A percentile compares a stretch with the other conserved stretches of the same genome.
phyloP scores from a whole-genome alignment of 2,113 vertebrate genomes.

The Tauraco erythrolophus region DNA sequence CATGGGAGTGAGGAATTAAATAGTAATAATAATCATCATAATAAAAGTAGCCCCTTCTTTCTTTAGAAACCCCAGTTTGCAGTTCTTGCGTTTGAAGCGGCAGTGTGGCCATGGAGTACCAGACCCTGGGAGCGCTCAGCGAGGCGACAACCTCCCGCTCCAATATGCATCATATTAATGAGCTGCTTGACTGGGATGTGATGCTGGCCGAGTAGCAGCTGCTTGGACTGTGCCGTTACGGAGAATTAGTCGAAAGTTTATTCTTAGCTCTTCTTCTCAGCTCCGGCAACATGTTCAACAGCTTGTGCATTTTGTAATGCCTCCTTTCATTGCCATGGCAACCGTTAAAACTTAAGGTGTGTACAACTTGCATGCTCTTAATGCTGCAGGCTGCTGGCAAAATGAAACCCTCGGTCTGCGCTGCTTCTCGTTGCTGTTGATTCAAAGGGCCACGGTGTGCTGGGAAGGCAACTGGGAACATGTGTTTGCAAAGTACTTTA shows the following conservation, averaged over 20 bases:
- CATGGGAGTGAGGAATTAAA: slow-evolving; percentile 18
- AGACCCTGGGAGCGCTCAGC: neutral
- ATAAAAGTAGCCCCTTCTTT: slow-evolving; percentile 44
- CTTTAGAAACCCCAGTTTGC: slow-evolving; percentile 2
- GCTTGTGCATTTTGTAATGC: slow-evolving; percentile 82
- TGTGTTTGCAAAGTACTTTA: slow-evolving; percentile 22
- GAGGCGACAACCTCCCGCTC: neutral
- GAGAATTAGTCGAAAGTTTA: slow-evolving; percentile 78
- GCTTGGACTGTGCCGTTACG: slow-evolving; percentile 19
- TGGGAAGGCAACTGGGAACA: slow-evolving; percentile 38
- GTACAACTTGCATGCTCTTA: slow-evolving; percentile 35
- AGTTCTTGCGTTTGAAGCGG: neutral
- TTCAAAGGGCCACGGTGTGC: neutral
- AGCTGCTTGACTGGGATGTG: slow-evolving; percentile 32
- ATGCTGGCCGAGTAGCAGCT: slow-evolving; percentile 49
- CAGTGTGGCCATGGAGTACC: accelerated
- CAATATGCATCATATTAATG: slow-evolving; percentile 5
- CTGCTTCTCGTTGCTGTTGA: neutral
- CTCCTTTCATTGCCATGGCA: slow-evolving; percentile 78
- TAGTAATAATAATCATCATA: slow-evolving; percentile 19
- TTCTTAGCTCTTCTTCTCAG: slow-evolving; percentile 78
- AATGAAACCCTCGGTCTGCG: slow-evolving; percentile 24
- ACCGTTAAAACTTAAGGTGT: slow-evolving; percentile 81
- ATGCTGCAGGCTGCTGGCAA: slow-evolving; percentile 59
- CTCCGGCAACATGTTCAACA: slow-evolving; percentile 79